Conservation (phyloP, 2,113 vertebrate species). For the Cynocephalus volans region DNA sequence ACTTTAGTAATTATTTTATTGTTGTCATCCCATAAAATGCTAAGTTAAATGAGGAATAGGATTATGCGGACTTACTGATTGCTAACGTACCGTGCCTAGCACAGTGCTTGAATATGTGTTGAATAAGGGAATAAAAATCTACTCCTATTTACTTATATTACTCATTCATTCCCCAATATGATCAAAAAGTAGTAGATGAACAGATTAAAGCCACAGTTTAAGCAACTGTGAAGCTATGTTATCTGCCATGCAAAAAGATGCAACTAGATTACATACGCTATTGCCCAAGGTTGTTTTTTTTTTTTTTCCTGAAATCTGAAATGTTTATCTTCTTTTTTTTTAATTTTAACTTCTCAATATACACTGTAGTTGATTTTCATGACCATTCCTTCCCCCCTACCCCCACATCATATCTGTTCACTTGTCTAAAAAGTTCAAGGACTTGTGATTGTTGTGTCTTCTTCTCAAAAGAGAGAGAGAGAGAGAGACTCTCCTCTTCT, state of each 20-base stretch:
- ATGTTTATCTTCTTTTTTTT: no score
- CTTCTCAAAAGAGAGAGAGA: no score
- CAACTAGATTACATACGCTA: rapidly evolving
- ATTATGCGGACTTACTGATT: neutral
- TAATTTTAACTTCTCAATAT: no score
- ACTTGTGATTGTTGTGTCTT: no score
- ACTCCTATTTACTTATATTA: neutral
- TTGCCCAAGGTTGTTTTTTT: neutral
- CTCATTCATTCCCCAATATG: neutral
- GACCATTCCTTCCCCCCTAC: no score
- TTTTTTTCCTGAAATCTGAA: neutral
- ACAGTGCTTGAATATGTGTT: neutral
- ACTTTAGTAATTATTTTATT: neutral
- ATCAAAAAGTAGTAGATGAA: neutral
- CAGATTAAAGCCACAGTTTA: neutral
- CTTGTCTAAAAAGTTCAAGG: no score
- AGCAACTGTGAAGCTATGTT: neutral
- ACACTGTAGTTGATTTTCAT: no score
- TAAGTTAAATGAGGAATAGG: neutral
- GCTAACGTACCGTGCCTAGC: neutral
- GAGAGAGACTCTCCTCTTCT: no score
- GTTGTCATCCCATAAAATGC: neutral
- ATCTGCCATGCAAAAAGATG: neutral
- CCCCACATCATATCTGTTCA: no score
- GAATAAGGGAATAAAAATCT: conserved; percentile 41